phyloP scores from a whole-genome alignment of 1,140 invertebrate genomes.

The Agraylea sexmaculata region DNA sequence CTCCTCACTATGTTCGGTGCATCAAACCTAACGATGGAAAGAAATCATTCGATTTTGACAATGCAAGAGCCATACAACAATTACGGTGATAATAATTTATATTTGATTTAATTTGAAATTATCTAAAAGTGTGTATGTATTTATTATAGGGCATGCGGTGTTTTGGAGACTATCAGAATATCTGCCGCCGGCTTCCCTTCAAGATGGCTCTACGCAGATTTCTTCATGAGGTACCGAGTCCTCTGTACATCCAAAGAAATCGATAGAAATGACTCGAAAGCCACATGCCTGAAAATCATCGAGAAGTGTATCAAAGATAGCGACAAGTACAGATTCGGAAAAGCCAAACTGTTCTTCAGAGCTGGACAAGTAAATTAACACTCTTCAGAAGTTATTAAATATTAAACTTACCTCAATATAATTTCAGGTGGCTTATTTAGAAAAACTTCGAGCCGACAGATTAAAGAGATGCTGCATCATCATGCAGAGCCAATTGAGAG shows the following conservation, averaged over 20 bases:
- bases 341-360: conserved; percentile 95
- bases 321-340: conserved; percentile 94
- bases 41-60: conserved; percentile 78
- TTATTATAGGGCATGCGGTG: conserved; percentile 77
- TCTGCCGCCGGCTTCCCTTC: conserved; percentile 96
- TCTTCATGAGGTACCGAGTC: conserved; percentile 84
- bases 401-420: neutral
- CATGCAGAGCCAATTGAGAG: conserved; percentile 82
- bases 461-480: conserved; percentile 77
- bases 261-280: conserved; percentile 58
- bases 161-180: conserved; percentile 94
- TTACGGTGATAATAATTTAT: conserved; percentile 37
- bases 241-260: conserved; percentile 73
- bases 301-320: conserved; percentile 64
- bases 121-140: too few species aligned
- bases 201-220: conserved; percentile 86
- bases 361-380: conserved; percentile 66
- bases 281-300: conserved; percentile 73
- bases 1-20: conserved; percentile 96
- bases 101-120: too few species aligned
- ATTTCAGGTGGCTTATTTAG: conserved; percentile 78
- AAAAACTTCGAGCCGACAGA: conserved; percentile 81
- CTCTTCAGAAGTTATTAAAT: conserved; percentile 3
- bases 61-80: conserved; percentile 86
- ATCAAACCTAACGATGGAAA: conserved; percentile 98